Base-by-base conservation (phyloP, 1,140 invertebrate species). In the Lordiphosa clarofinis region DNA sequence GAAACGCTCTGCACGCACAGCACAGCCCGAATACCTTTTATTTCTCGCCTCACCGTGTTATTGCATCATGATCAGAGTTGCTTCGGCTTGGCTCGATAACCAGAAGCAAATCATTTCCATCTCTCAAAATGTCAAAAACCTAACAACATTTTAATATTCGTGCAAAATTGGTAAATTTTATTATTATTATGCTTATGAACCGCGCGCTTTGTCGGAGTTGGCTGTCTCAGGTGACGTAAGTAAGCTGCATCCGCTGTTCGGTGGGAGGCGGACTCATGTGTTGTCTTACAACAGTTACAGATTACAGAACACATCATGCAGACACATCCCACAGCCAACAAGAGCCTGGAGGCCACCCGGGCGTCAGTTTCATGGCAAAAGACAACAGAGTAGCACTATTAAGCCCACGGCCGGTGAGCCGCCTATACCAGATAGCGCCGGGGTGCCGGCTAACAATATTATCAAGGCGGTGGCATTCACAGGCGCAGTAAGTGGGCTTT, bases 381-480 rank as follows among this genome's bases (percentile, higher is more conserved):
- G 60, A n/a, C 38, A 62, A 8, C 56, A 58, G 4, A 69, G 47
- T 21, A 81, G 76, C 54, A 84, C 65, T 40, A 43, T 73, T 5
- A 84, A 73, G 10, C 73, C 78, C 1, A 10, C 54, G 13, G 24
- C 46, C 13, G 58, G 33, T 1, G 61, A 73, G 37, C 49, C 78
- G 9, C 24, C 35, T 19, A 43, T 48, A 21, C 28, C 55, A 13
- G 79, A 60, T 1, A 61, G 67, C 13, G 89, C 87, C 15, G 87
- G 89, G 35, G 72, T 92, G 58, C 70, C 90, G 44, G 48, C 87
- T 15, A 88, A 74, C 40, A 91, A 89, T 70, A 78, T 95, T 28
- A 90, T 91, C 66, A 94, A 92, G 90, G 92, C 93, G 13, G 90
- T 95, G 39, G 84, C 91, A 10, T 95, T 95, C 86, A 93, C 94